Conservation (phyloP, 2,888 invertebrate genomes). For the Parnassius smintheus region DNA sequence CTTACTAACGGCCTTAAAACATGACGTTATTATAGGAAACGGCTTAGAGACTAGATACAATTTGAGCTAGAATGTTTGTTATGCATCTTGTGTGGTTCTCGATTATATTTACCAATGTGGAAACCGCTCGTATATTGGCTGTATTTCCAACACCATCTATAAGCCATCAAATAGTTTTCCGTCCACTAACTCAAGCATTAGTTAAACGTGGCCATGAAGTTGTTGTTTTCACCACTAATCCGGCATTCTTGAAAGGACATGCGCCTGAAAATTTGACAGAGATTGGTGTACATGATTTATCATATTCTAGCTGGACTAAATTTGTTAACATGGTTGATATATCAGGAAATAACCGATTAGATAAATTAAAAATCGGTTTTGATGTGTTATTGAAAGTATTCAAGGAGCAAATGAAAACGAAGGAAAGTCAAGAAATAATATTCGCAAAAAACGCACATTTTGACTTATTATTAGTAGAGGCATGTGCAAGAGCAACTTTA, state of each 20-base stretch:
- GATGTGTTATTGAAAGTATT: conserved; percentile 30
- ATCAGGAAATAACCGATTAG: neutral
- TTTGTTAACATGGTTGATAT: neutral
- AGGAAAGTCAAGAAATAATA: conserved; percentile 38
- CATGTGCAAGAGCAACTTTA: conserved; percentile 36
- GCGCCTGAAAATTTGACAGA: conserved; percentile 51
- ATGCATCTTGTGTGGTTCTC: neutral
- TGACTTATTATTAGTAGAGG: conserved; percentile 45
- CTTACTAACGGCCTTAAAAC: too few relatives aligned
- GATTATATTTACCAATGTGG: neutral
- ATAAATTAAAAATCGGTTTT: conserved; percentile 27
- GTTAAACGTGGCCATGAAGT: conserved; percentile 59
- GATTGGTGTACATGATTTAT: conserved; percentile 48
- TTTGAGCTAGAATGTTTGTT: neutral
- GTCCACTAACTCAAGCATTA: conserved; percentile 52
- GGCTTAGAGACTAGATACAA: neutral
- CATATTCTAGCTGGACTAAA: neutral
- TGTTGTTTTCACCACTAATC: conserved; percentile 54
- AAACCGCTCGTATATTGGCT: conserved; percentile 3
- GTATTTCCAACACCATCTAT: conserved; percentile 31
- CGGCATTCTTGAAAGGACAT: conserved; percentile 37
- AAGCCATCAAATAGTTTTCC: conserved; percentile 55
- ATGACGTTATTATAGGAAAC: too few relatives aligned
- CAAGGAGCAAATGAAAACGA: conserved; percentile 34
- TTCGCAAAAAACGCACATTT: conserved; percentile 32